phyloP scores from a whole-genome alignment of 2,888 invertebrate species.

The Pteria penguin region DNA sequence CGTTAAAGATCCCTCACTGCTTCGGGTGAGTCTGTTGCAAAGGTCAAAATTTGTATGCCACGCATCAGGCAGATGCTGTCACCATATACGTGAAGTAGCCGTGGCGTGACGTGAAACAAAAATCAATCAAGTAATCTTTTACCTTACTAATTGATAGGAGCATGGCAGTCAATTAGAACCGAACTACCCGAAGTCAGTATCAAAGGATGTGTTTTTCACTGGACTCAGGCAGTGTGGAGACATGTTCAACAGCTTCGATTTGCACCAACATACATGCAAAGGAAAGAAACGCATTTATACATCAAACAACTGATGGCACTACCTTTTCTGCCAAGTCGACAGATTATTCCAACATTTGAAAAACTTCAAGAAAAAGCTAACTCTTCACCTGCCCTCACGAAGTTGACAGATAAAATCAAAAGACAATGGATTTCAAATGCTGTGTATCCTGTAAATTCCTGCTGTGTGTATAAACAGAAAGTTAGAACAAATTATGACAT shows the following conservation, averaged over 20 bases:
- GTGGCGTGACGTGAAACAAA: no score
- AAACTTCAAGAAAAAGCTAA: conserved; percentile 2
- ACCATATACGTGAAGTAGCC: no score
- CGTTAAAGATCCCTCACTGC: no score
- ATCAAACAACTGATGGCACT: conserved; percentile 28
- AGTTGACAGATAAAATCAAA: conserved; percentile 15
- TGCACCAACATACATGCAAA: conserved; percentile 28
- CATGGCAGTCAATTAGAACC: conserved; percentile 31
- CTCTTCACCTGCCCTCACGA: neutral
- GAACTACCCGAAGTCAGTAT: conserved; percentile 16
- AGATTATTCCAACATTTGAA: conserved; percentile 33
- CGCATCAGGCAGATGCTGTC: no score
- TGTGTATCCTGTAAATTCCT: conserved; percentile 10
- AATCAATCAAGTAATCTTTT: no score
- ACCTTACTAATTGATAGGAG: conserved; percentile 28
- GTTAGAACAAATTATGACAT: conserved; percentile 38
- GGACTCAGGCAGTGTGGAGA: conserved; percentile 35
- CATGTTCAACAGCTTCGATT: conserved; percentile 22
- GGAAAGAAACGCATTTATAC: conserved; percentile 26
- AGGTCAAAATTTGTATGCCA: no score
- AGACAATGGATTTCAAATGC: conserved; percentile 1
- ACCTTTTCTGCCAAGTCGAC: conserved; percentile 33
- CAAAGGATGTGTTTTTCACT: conserved; percentile 46
- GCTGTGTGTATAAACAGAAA: conserved; percentile 17
- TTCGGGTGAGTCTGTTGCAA: no score